Base-by-base conservation (phyloP, 92 coral and sea anemone species). In the Umimayanthus kanabou region DNA sequence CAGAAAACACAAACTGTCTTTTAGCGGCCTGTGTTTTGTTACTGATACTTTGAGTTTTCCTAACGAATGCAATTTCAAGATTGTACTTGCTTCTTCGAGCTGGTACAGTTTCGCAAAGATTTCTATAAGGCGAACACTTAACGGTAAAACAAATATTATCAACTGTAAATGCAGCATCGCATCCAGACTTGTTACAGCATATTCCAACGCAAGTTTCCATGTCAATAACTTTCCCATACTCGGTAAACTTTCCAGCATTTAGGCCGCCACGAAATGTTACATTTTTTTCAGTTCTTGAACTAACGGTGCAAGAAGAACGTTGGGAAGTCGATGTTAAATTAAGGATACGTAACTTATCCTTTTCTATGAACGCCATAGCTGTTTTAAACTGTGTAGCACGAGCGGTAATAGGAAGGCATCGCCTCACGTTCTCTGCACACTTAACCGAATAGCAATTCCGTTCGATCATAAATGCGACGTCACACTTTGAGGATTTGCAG, bases 221-320 rank as follows among this genome's bases (percentile, higher is more conserved):
- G 30, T 75, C 90, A 26, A 81, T 42, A 2, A 90, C 90, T 8
- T 33, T 82, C 18, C 98, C 97, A 28, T 89, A 77, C 71, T 91
- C 93, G n/a, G 79, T 88, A 85, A 93, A 97, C 55, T 91, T 93
- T 73, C 99, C 98, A 26, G 99, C 94, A 55, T 91, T 92, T 26
- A 95, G 80, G 2, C 98, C 99, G 22, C 98, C 96, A 45, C 97
- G 89, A 6, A 95, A 88, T 25, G 98, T 97, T 11, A 91, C 94
- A 65, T 91, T 92, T 22, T 37, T 73, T 70, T 83, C 78, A 45
- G 77, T 47, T 71, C 42, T 45, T 23, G 28, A 13, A 22, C 16
- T 47, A 30, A 11, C 2, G 23, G 15, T 42, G 74, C 87, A 83
- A 15, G 65, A 83, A 28, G 87, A 83, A 49, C 66, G 66, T 39